These are phyloP conservation scores for Glyphotaelius pellucidus DNA, from an alignment of 2,888 invertebrate species.

Conservation along the genomic window DNA sequence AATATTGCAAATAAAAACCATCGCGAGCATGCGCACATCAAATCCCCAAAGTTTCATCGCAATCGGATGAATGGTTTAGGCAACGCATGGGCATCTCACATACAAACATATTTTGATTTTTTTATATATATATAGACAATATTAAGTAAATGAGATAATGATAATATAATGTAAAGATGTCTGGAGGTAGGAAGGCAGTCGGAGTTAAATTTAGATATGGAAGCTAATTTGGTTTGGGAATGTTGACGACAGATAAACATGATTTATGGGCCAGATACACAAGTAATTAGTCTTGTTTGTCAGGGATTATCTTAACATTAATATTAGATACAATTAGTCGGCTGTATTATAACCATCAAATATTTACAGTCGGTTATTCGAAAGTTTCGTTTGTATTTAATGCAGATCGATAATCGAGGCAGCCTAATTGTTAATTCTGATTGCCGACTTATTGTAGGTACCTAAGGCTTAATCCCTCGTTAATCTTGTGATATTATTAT, in stretches of 20 bases:
- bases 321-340: conserved; percentile 23
- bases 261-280: conserved; percentile 40
- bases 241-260: conserved; percentile 41
- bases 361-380: conserved; percentile 7
- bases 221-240: conserved; percentile 37
- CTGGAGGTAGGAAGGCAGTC: background rate
- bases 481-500: background rate
- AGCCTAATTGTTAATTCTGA: background rate
- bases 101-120: too few relatives aligned
- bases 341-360: conserved; percentile 8
- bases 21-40: too few relatives aligned
- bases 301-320: conserved; percentile 13
- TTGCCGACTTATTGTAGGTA: background rate
- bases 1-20: too few relatives aligned
- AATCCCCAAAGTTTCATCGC: too few relatives aligned
- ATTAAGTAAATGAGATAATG: background rate
- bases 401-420: background rate
- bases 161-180: background rate
- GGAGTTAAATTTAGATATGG: conserved; percentile 6
- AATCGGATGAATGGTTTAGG: too few relatives aligned
- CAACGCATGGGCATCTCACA: too few relatives aligned
- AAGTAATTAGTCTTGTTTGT: conserved; percentile 37
- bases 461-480: background rate
- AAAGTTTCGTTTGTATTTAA: background rate
- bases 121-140: background rate